A percentile compares a stretch with the other conserved stretches of the same genome.
Conservation (phyloP, 1,140 invertebrate species). For the Manduca sexta region DNA sequence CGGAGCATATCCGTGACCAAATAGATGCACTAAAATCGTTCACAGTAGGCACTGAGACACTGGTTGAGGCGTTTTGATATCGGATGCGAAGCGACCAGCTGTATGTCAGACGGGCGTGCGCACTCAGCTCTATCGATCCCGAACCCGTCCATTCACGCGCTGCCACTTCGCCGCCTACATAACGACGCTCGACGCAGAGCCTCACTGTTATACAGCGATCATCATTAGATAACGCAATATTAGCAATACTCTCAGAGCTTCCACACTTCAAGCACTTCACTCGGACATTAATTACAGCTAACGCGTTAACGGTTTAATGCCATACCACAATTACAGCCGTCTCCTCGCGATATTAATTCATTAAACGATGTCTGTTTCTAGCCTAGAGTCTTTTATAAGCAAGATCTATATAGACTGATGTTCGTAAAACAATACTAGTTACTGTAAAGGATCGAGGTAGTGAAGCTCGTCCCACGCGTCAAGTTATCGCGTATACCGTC, state of each 20-base stretch:
- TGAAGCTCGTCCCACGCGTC: slow-evolving; percentile 34
- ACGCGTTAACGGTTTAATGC: slow-evolving; percentile 14
- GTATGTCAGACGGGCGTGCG: slow-evolving; percentile 48
- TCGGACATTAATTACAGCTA: slow-evolving; percentile 24
- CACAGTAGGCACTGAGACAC: slow-evolving; percentile 41
- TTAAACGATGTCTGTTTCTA: too few species aligned
- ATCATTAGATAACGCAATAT: slow-evolving; percentile 65
- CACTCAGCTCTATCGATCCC: slow-evolving; percentile 65
- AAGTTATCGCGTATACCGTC: slow-evolving; percentile 46
- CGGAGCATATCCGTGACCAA: slow-evolving; percentile 43
- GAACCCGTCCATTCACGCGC: slow-evolving; percentile 51
- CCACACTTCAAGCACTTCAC: slow-evolving; percentile 38
- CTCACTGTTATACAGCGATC: slow-evolving; percentile 58
- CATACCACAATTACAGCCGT: too few species aligned
- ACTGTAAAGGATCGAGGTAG: neutral
- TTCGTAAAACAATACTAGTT: too few species aligned
- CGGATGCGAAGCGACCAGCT: slow-evolving; percentile 48
- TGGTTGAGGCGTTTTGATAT: slow-evolving; percentile 25
- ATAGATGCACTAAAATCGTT: slow-evolving; percentile 39
- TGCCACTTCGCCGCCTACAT: slow-evolving; percentile 59
- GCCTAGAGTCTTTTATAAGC: too few species aligned
- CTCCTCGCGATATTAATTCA: too few species aligned
- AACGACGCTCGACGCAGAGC: slow-evolving; percentile 43
- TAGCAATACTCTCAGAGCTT: slow-evolving; percentile 38
- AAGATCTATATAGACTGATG: neutral